phyloP scores from a whole-genome alignment of 2,113 vertebrate genomes.

The Eleginops maclovinus region DNA sequence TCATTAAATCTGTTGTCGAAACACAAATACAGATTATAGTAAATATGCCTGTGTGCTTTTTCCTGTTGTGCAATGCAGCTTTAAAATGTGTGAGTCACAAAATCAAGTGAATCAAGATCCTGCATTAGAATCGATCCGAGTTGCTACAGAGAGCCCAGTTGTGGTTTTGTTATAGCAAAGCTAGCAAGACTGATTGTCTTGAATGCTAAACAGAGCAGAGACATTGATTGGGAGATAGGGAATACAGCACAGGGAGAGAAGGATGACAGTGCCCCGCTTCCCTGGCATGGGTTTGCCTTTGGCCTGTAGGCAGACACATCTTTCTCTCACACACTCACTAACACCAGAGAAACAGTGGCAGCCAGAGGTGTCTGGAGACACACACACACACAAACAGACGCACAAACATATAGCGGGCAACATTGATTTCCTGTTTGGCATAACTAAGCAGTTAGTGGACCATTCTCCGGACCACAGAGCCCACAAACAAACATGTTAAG shows the following conservation, averaged over 20 bases:
- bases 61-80: slow-evolving; percentile 21
- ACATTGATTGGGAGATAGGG: slow-evolving; percentile 68
- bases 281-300: slow-evolving; percentile 62
- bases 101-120: slow-evolving; percentile 25
- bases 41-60: neutral
- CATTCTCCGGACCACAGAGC: slow-evolving; percentile 56
- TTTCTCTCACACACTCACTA: neutral
- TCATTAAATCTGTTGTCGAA: neutral
- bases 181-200: slow-evolving; percentile 56
- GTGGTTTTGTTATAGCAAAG: slow-evolving; percentile 46
- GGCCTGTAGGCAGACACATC: slow-evolving; percentile 55
- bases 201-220: slow-evolving; percentile 53
- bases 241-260: slow-evolving; percentile 42
- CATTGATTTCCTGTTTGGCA: slow-evolving; percentile 79
- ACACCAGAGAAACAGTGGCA: slow-evolving; percentile 48
- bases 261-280: slow-evolving; percentile 53
- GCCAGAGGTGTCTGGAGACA: slow-evolving; percentile 62
- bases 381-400: slow-evolving; percentile 13
- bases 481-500: slow-evolving; percentile 48
- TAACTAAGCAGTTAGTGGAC: slow-evolving; percentile 64
- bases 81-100: slow-evolving; percentile 5
- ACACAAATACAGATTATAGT: neutral
- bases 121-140: slow-evolving; percentile 53
- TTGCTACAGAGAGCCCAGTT: slow-evolving; percentile 21
- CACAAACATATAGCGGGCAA: slow-evolving; percentile 53